A percentile compares a stretch with the other conserved stretches of the same genome.
These are phyloP conservation scores for Dione vanillae DNA, from an alignment of 2,888 invertebrate genomes.

Conservation along the genomic window DNA sequence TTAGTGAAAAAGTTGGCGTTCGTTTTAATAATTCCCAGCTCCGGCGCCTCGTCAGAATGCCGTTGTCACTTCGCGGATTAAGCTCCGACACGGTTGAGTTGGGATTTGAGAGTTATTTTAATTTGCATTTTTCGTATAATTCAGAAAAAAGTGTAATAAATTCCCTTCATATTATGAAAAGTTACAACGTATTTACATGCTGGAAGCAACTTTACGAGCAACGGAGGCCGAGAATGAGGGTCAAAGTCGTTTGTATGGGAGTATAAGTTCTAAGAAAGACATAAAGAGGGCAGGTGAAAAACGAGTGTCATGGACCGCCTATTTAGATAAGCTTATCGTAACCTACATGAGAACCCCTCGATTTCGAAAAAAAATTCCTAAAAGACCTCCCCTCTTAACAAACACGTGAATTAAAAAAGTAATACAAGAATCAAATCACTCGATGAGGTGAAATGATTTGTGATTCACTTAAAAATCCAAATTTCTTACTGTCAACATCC, in stretches of 20 bases:
- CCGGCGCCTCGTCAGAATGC: constrained; percentile 85
- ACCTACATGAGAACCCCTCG: constrained; percentile 54
- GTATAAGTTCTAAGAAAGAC: constrained; percentile 71
- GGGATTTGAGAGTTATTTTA: constrained; percentile 83
- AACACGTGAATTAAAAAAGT: constrained; percentile 46
- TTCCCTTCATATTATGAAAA: constrained; percentile 56
- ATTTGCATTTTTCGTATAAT: constrained; percentile 79
- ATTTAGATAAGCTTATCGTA: constrained; percentile 80
- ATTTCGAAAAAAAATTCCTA: neutral
- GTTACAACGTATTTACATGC: constrained; percentile 61
- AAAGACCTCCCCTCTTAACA: constrained; percentile 34
- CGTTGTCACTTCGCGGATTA: constrained; percentile 85
- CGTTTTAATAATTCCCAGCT: constrained; percentile 84
- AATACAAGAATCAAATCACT: constrained; percentile 61
- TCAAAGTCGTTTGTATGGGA: constrained; percentile 74
- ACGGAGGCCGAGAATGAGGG: constrained; percentile 63
- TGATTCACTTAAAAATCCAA: constrained; percentile 80
- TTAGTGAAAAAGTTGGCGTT: constrained; percentile 85
- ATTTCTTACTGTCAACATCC: constrained; percentile 76
- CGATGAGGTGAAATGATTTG: constrained; percentile 81
- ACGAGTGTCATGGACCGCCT: constrained; percentile 77
- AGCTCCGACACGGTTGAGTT: constrained; percentile 83
- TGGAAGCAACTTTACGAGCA: constrained; percentile 67
- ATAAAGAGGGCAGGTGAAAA: constrained; percentile 76
- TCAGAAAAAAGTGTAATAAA: constrained; percentile 63